phyloP scores from a whole-genome alignment of 2,113 vertebrate species.

The Ptilorrhoa leucosticta region DNA sequence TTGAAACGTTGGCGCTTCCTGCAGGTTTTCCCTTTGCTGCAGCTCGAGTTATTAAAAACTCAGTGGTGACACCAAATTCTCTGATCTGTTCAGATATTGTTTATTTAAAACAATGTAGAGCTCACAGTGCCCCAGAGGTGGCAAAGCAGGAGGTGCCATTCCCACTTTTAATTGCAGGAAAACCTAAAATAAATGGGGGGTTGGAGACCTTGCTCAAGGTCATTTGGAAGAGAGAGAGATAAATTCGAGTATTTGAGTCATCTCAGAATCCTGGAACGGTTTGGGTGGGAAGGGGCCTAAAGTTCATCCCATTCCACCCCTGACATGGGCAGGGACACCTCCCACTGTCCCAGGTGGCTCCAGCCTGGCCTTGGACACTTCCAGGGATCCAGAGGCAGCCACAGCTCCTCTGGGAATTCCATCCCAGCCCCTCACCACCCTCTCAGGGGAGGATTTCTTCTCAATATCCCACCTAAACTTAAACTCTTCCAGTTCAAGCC shows the following conservation, averaged over 20 bases:
- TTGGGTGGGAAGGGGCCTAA: background rate
- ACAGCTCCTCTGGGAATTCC: background rate
- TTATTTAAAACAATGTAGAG: accelerated
- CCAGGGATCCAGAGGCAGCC: background rate
- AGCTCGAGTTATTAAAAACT: background rate
- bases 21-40: background rate
- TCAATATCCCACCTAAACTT: background rate
- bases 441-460: no score
- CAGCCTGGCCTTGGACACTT: accelerated
- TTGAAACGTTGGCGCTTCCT: background rate
- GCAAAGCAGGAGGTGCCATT: background rate
- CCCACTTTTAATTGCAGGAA: background rate
- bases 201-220: background rate
- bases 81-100: no score
- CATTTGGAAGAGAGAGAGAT: background rate
- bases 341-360: accelerated
- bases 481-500: background rate
- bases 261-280: background rate
- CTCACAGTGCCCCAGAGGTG: background rate
- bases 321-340: background rate
- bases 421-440: background rate
- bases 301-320: accelerated
- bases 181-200: accelerated
- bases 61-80: no score
- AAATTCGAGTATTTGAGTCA: background rate